Evolutionary conservation across 2,888 invertebrate genomes (phyloP), one percentile per base, ranked within the genome.

Genomic region (Microdon myrmicae): DNA sequence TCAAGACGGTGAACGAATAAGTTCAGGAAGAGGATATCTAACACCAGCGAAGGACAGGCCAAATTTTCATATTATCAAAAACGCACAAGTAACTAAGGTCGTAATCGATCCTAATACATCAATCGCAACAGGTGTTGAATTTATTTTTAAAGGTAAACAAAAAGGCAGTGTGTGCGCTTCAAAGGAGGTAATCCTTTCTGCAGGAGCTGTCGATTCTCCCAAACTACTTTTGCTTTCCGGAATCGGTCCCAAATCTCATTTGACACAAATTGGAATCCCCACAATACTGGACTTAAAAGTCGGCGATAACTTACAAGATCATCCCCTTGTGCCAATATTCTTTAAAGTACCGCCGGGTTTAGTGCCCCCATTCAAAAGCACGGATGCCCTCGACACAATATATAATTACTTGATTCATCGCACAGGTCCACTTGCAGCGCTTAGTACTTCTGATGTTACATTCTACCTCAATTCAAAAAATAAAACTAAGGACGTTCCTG

Each of bases 231-330:
- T 79, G 68, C 72, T 78, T 2, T 79, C 79, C 0, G 79, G 79
- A 2, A 69, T 79, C 2, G 79, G 80, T 1, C 74, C 74, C 0
- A 49, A 59, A 2, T 9, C 69, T 1, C 72, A 75, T 5, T 60
- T 79, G 4, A 22, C 67, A 34, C 17, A 70, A 0, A 19, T 75
- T 3, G 23, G 69, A 1, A 68, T 80, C 5, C 61, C 71, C 0
- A 41, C 77, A 3, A 16, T 73, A 0, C 45, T 67, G 1, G 56
- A 75, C 7, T 31, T 79, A 4, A 69, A 70, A 0, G 88, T 92
- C 0, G 91, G 90, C 0, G 82, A 86, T 68, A 90, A 92, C 72
- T 81, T 93, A 1, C 91, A 92, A 76, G 92, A 93, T 73, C 92
- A 93, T 74, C 85, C 89, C 13, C 85, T 86, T 0, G 82, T 87